Evolutionary conservation across 2,888 invertebrate genomes (phyloP).

Genomic region (Cantharis flavilabris): DNA sequence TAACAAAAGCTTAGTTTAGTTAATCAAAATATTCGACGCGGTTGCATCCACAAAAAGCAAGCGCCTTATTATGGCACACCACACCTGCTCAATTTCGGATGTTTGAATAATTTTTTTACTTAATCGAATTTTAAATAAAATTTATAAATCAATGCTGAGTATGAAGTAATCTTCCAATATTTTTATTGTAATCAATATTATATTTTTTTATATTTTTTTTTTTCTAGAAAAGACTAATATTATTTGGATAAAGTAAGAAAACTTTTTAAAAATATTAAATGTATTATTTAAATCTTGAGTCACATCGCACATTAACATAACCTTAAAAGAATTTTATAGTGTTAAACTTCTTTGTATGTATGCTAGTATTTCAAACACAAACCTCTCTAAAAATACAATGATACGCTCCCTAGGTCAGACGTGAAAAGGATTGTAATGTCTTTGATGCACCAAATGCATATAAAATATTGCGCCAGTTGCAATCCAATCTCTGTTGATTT

Average conservation of each 20-base stretch:
- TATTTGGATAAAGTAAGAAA: background rate
- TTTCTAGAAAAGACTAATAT: background rate
- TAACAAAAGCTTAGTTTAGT: background rate
- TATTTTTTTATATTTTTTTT: too few species aligned
- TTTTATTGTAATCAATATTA: too few species aligned
- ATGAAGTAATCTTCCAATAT: background rate
- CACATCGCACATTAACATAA: background rate
- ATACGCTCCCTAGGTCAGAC: constrained; percentile 21
- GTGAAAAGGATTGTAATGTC: constrained; percentile 23
- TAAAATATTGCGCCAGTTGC: constrained; percentile 17
- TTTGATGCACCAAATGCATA: constrained; percentile 19
- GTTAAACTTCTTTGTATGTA: constrained; percentile 28
- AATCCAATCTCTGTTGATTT: constrained; percentile 9
- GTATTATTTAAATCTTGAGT: background rate
- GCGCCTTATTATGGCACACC: background rate
- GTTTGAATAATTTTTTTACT: background rate
- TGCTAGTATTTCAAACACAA: constrained; percentile 23
- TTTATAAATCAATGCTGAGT: background rate
- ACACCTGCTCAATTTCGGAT: background rate
- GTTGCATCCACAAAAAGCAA: background rate
- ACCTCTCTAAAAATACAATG: constrained; percentile 24
- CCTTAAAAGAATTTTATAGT: background rate
- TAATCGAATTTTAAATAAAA: background rate
- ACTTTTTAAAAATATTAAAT: background rate
- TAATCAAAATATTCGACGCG: background rate